Conservation (phyloP, 2,797 vertebrate genomes). For the Cyclura pinguis region DNA sequence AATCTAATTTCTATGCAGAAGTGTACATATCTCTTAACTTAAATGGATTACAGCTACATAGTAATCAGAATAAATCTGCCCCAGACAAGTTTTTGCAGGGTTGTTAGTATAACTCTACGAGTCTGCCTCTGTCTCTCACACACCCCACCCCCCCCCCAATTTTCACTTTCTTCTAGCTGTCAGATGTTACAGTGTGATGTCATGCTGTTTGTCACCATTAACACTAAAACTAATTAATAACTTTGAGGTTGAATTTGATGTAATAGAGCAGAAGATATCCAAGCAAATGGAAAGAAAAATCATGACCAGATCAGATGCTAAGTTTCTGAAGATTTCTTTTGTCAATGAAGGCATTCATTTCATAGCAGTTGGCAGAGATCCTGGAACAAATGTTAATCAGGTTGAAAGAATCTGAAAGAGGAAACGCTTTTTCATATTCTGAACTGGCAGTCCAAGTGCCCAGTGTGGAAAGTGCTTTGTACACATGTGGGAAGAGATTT, state of each 20-base stretch:
- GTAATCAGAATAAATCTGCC: not conserved
- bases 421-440: not conserved
- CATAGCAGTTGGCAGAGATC: not conserved
- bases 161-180: not conserved
- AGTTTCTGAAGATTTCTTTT: not conserved
- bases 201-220: not conserved
- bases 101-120: not conserved
- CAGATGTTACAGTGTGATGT: too few relatives aligned
- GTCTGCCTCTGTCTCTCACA: too few relatives aligned
- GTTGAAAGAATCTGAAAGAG: not conserved
- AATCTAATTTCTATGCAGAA: too few relatives aligned
- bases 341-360: too few relatives aligned
- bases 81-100: not conserved
- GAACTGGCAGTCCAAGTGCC: not conserved
- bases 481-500: not conserved
- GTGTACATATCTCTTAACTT: too few relatives aligned
- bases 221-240: not conserved
- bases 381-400: not conserved
- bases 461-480: not conserved
- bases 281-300: not conserved
- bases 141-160: not conserved
- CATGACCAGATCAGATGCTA: not conserved
- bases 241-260: not conserved
- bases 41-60: too few relatives aligned
- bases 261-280: not conserved